Base-by-base conservation (phyloP, 2,113 vertebrate species). In the Cygnus atratus region DNA sequence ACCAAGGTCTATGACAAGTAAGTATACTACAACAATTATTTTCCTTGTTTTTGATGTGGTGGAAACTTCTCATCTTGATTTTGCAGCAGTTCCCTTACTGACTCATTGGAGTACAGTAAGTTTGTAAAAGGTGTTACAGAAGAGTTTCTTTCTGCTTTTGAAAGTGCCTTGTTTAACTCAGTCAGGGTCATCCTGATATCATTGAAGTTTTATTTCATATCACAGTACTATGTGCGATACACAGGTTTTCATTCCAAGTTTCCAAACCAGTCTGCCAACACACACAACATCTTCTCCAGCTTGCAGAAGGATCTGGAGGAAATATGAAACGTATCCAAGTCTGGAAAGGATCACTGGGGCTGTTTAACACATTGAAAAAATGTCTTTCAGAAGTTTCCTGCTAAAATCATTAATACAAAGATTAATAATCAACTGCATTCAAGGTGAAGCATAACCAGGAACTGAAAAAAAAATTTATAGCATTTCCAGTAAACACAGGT, bases 1-100 rank as follows among this genome's bases (percentile, higher is more conserved):
- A 97, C 97, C 21, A 94, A 48, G 18, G 91, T 98, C 71, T 98
- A 98, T 43, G 70, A 98, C 73, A 96, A 94, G 98, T 98, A 98
- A 97, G 98, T 84, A 65, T 92, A 94, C 48, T 6, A 39, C 84
- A 52, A 7, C 5, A 35, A 6, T 67, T 76, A 5, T 72, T 88
- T 76, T 44, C 4, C 24, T 71, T 81, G 3, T 11, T 5, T 92
- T 72, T 86, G 21, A 31, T 76, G 31, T 61, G 33, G n/a, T 74
- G 18, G 13, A 76, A 76, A 63, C 22, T 24, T 18, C 20, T 75
- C 3, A 13, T 55, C n/a, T 63, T 59, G 8, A 58, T 78, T 78
- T 84, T 87, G 18, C 48, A 76, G 26, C 15, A 70, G 72, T 46
- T 88, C 17, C 16, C 11, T 84, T 43, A 25, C 35, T 82, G 48